These are phyloP conservation scores for Triplophysa tibetana DNA, from an alignment of 2,113 vertebrate species.

Conservation along the genomic window DNA sequence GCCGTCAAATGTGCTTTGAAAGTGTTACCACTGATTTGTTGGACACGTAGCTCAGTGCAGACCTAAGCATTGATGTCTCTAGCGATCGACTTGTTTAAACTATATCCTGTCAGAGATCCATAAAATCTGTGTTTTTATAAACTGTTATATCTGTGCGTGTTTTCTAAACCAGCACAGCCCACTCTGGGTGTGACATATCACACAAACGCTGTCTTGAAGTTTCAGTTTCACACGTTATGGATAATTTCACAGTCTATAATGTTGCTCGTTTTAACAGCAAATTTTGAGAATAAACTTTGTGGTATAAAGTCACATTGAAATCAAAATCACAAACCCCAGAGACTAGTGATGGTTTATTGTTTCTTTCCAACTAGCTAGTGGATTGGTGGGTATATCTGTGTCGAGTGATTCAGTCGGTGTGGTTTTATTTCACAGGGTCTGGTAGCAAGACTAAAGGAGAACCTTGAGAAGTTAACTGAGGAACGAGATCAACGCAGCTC, in stretches of 20 bases:
- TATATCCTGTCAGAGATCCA: neutral
- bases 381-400: no score
- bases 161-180: neutral
- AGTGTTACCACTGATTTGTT: slow-evolving; percentile 18
- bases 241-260: neutral
- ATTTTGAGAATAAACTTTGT: neutral
- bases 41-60: neutral
- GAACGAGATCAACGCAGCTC: slow-evolving; percentile 88
- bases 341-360: no score
- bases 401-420: neutral
- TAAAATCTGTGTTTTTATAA: neutral
- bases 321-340: neutral
- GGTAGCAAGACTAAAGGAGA: slow-evolving; percentile 90
- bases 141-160: neutral
- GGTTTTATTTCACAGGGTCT: slow-evolving; percentile 74
- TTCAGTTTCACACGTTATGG: slow-evolving; percentile 27
- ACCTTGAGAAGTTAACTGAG: slow-evolving; percentile 93
- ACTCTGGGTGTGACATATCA: slow-evolving; percentile 23
- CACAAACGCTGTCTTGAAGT: slow-evolving; percentile 22
- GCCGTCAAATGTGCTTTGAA: neutral
- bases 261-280: neutral
- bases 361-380: no score
- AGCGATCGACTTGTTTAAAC: slow-evolving; percentile 22
- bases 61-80: slow-evolving; percentile 11
- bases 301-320: neutral